These are phyloP conservation scores for Phataginus tetradactyla DNA, from an alignment of 2,797 vertebrate species.

Conservation along the genomic window DNA sequence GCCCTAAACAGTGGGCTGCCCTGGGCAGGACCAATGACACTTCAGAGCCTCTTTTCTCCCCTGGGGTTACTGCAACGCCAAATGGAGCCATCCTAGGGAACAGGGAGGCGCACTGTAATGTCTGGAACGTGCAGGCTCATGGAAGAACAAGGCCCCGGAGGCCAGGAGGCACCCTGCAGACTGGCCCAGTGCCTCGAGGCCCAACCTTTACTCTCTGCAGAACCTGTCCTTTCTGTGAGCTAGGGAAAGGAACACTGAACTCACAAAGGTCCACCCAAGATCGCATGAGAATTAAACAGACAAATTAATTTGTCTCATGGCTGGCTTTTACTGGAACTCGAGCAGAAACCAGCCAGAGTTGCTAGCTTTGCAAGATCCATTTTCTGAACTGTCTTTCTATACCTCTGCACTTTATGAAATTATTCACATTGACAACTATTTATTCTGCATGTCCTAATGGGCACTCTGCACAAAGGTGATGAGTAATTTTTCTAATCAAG, in stretches of 20 bases:
- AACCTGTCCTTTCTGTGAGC: background rate
- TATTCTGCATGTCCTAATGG: background rate
- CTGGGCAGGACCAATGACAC: too few species aligned
- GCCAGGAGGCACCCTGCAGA: background rate
- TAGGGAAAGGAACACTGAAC: background rate
- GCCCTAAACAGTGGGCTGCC: background rate
- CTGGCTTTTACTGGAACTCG: background rate
- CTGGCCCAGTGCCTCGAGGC: rapidly evolving
- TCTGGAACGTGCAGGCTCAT: background rate
- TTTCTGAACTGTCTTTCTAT: background rate
- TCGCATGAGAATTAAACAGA: background rate
- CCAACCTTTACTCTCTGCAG: background rate
- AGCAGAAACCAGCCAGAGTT: background rate
- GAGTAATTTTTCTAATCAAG: background rate
- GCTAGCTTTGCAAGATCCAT: background rate
- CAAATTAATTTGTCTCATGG: background rate
- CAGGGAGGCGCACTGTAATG: background rate
- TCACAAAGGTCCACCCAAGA: background rate
- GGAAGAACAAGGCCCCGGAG: background rate
- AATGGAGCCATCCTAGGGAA: background rate
- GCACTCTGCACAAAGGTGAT: background rate
- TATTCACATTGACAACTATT: background rate
- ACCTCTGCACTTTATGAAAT: background rate
- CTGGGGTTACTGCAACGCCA: background rate
- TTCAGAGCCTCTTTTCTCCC: background rate